A percentile compares a stretch with the other conserved stretches of the same genome.
phyloP scores from a whole-genome alignment of 2,113 vertebrate species.

The Limanda limanda region DNA sequence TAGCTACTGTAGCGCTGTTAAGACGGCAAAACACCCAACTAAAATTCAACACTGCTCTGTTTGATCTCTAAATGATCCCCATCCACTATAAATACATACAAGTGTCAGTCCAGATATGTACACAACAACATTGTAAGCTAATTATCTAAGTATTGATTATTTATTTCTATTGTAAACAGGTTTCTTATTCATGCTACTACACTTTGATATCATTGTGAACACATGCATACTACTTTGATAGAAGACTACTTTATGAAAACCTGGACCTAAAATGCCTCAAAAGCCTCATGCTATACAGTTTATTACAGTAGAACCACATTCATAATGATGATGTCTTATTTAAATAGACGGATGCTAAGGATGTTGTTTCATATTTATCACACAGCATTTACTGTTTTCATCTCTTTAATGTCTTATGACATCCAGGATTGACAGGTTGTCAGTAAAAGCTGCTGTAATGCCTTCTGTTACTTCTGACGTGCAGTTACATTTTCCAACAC shows the following conservation, averaged over 20 bases:
- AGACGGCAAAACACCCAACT: not conserved
- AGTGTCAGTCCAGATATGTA: not conserved
- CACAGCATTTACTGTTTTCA: not conserved
- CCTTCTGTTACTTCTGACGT: constrained; percentile 4
- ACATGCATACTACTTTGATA: not conserved
- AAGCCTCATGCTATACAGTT: not conserved
- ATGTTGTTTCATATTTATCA: not conserved
- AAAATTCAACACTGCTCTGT: not conserved
- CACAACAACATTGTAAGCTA: not conserved
- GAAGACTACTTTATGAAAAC: not conserved
- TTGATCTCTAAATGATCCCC: not conserved
- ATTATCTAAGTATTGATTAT: not conserved
- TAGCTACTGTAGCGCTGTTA: constrained; percentile 13
- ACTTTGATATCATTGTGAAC: not conserved
- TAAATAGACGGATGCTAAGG: not conserved
- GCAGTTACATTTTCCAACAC: constrained; percentile 65
- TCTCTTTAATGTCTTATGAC: not conserved
- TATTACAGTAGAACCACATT: not conserved
- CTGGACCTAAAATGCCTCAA: not conserved
- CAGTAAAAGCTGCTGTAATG: not conserved
- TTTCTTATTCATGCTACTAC: not conserved
- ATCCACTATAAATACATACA: not conserved
- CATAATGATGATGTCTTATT: constrained; percentile 6
- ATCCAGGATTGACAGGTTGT: not conserved
- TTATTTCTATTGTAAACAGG: not conserved